phyloP scores from a whole-genome alignment of 2,888 invertebrate species.

The Synergus umbraculus region DNA sequence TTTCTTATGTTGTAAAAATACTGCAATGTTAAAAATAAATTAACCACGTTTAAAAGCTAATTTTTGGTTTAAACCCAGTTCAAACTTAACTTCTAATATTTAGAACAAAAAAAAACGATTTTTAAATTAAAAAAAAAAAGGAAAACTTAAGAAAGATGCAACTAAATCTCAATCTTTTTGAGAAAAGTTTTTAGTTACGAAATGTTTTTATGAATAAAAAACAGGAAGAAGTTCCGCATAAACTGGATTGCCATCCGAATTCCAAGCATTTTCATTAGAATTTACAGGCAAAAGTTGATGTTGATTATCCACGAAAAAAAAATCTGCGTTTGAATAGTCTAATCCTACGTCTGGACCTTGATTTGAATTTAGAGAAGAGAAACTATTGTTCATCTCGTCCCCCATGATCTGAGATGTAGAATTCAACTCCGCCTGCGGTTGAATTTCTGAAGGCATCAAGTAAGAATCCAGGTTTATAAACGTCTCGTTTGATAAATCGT shows the following conservation, averaged over 20 bases:
- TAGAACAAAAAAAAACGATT: not conserved
- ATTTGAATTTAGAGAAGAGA: not conserved
- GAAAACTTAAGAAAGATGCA: not conserved
- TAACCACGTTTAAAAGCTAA: not conserved
- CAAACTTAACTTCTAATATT: not conserved
- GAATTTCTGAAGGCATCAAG: not conserved
- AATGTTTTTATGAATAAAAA: not conserved
- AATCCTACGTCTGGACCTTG: not conserved
- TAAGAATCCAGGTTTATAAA: not conserved
- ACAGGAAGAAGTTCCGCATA: constrained; percentile 31
- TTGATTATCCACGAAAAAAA: not conserved
- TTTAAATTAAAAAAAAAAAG: not conserved
- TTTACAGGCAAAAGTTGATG: not conserved
- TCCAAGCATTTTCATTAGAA: constrained; percentile 12
- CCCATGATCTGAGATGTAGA: not conserved
- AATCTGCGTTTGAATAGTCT: not conserved
- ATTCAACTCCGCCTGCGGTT: constrained; percentile 1
- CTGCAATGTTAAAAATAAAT: not conserved
- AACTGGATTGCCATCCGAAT: not conserved
- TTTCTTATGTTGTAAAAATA: not conserved
- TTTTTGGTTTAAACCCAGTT: constrained; percentile 17
- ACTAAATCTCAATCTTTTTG: not conserved
- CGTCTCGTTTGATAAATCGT: constrained; percentile 11
- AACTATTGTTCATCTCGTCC: not conserved
- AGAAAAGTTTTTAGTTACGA: not conserved